Evolutionary conservation across 2,797 vertebrate genomes (phyloP).

Genomic region (Poeciliopsis turneri): DNA sequence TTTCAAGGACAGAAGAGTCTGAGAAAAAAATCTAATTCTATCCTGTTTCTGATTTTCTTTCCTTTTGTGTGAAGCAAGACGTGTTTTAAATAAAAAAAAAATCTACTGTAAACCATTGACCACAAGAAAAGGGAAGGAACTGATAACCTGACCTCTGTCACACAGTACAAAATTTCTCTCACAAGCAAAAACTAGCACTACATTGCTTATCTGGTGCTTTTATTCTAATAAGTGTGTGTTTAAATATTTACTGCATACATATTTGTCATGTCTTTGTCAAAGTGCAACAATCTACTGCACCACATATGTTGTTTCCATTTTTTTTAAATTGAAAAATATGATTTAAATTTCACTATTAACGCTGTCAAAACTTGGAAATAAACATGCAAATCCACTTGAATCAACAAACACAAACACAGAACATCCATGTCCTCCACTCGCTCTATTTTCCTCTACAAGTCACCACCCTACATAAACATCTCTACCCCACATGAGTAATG

Average conservation of each 20-base stretch:
- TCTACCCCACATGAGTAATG: conserved; percentile 58
- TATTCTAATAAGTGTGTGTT: background rate
- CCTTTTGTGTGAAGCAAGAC: background rate
- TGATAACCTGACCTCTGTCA: background rate
- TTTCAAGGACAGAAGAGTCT: background rate
- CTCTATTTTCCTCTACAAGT: conserved; percentile 33
- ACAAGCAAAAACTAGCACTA: background rate
- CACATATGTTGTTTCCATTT: background rate
- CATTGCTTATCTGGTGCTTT: background rate
- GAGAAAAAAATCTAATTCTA: background rate
- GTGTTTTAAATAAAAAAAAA: background rate
- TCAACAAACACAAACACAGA: conserved; percentile 40
- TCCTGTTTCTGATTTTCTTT: conserved; percentile 3
- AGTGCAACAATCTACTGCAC: conserved; percentile 9
- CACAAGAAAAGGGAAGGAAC: background rate
- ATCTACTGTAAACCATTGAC: background rate
- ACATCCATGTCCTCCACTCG: conserved; percentile 31
- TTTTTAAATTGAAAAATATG: conserved; percentile 5
- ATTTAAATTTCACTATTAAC: conserved; percentile 26
- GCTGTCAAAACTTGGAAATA: conserved; percentile 6
- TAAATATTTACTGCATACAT: background rate
- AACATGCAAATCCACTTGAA: conserved; percentile 31
- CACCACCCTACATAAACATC: conserved; percentile 63
- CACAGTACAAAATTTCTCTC: background rate
- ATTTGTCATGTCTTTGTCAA: background rate